Conservation (phyloP, 2,797 vertebrate species). For the Acanthiza pusilla region DNA sequence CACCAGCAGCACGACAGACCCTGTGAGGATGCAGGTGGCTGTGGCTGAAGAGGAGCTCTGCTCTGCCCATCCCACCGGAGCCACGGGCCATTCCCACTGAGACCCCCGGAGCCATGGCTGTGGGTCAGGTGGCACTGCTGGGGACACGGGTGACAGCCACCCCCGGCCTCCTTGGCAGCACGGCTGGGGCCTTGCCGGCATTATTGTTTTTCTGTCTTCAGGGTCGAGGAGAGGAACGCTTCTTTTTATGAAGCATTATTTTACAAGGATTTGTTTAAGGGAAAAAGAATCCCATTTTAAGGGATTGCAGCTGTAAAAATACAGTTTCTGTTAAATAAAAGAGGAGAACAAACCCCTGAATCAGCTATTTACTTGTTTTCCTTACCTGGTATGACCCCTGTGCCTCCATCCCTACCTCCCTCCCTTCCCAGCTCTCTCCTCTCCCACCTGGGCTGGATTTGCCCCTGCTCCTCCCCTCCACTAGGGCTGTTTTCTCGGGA, state of each 20-base stretch:
- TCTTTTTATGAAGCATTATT: constrained; percentile 71
- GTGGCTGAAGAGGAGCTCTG: not conserved
- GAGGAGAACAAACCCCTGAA: constrained; percentile 57
- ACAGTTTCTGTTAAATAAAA: constrained; percentile 59
- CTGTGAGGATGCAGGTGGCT: not conserved
- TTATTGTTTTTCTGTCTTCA: not conserved
- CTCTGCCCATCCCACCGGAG: not conserved
- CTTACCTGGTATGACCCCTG: constrained; percentile 62
- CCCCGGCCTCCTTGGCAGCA: not conserved
- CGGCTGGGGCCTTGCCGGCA: fast-evolving
- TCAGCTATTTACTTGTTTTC: constrained; percentile 66
- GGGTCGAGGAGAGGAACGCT: constrained; percentile 49
- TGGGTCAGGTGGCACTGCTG: not conserved
- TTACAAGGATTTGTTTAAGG: constrained; percentile 72
- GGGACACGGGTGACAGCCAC: not conserved
- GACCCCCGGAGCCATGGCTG: fast-evolving
- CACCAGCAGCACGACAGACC: fast-evolving
- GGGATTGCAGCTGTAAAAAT: constrained; percentile 78
- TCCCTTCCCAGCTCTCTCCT: not conserved
- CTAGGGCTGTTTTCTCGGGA: not conserved
- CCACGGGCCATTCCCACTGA: fast-evolving
- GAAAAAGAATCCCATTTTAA: constrained; percentile 69
- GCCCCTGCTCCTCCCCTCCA: not conserved
- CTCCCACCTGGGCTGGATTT: not conserved
- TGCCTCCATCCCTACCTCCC: not conserved